Percentiles rank a stretch among this genome's conserved stretches.
phyloP scores from a whole-genome alignment of 2,113 vertebrate species.

The Percopsis transmontana region DNA sequence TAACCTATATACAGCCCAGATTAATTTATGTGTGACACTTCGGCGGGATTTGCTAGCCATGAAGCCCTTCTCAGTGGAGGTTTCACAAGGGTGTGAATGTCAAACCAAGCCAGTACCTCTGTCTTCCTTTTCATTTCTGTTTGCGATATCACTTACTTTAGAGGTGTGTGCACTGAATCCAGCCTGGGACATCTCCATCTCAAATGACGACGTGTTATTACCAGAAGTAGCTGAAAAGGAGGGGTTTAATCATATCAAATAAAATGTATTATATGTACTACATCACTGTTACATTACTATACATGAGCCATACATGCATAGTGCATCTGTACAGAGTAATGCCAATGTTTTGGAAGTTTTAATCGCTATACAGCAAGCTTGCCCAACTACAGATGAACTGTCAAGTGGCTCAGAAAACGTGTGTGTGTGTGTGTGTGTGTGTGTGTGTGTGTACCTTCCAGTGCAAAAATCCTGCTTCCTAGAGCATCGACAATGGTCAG shows the following conservation, averaged over 20 bases:
- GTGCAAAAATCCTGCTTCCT: slow-evolving; percentile 92
- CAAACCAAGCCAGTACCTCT: too few species aligned
- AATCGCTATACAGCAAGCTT: too few species aligned
- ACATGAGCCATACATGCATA: neutral
- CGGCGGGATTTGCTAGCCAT: too few species aligned
- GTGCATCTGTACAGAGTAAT: neutral
- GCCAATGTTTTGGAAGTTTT: neutral
- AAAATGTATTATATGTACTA: neutral
- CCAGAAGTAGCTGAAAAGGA: slow-evolving; percentile 84
- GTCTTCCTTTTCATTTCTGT: neutral
- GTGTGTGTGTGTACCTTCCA: slow-evolving; percentile 84
- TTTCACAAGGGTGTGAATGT: too few species aligned
- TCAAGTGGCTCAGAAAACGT: neutral
- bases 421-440: neutral
- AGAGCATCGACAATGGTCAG: slow-evolving; percentile 89
- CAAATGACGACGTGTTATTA: slow-evolving; percentile 87
- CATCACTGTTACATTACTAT: neutral
- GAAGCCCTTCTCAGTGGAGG: too few species aligned
- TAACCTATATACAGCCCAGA: too few species aligned
- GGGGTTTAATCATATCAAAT: neutral
- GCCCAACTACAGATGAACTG: neutral
- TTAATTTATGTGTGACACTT: too few species aligned
- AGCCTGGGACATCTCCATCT: slow-evolving; percentile 98
- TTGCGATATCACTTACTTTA: slow-evolving; percentile 78
- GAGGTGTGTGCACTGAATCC: slow-evolving; percentile 93